phyloP scores from a whole-genome alignment of 2,113 vertebrate genomes.

The Vicugna pacos region DNA sequence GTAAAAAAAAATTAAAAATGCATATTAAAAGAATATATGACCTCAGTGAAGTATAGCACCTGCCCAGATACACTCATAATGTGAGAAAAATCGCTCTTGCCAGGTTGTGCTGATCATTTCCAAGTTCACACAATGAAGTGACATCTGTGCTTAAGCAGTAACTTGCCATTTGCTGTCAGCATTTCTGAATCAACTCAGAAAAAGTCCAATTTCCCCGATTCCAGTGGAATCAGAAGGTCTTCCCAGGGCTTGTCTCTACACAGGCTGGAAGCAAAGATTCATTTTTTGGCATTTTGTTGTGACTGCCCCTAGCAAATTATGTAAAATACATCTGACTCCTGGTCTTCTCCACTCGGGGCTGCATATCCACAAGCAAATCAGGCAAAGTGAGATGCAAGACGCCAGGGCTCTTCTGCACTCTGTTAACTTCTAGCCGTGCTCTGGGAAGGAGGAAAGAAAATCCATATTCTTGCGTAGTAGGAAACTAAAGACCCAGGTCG shows the following conservation, averaged over 20 bases:
- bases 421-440: background rate
- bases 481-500: background rate
- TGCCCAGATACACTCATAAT: conserved; percentile 32
- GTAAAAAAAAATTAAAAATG: background rate
- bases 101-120: conserved; percentile 56
- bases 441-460: background rate
- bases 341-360: background rate
- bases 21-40: background rate
- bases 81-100: conserved; percentile 58
- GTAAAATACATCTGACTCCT: background rate
- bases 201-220: background rate
- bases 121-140: conserved; percentile 57
- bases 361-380: background rate
- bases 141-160: conserved; percentile 58
- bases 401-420: background rate
- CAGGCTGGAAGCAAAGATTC: background rate
- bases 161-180: conserved; percentile 49
- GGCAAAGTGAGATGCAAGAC: background rate
- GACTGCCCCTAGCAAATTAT: background rate
- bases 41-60: conserved; percentile 38
- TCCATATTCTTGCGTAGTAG: background rate
- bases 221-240: background rate
- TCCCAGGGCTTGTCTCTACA: background rate
- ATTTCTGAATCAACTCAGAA: background rate
- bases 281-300: conserved; percentile 17